Conservation (phyloP, 1,140 invertebrate species). For the Calephelis virginiensis region DNA sequence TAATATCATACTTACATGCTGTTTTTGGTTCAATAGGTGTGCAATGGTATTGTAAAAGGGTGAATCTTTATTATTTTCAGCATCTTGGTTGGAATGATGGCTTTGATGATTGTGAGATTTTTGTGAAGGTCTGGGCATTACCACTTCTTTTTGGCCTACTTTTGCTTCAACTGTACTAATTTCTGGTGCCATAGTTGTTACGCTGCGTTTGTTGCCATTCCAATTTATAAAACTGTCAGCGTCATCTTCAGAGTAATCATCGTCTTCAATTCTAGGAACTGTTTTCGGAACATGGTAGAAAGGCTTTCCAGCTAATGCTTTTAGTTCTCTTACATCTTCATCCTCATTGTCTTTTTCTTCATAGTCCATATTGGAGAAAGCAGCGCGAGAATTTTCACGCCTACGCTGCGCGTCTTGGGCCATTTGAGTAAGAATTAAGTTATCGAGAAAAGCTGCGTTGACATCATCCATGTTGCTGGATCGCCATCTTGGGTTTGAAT, state of each 20-base stretch:
- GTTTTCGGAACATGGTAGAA: conserved; percentile 73
- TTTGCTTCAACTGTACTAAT: conserved; percentile 38
- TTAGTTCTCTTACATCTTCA: conserved; percentile 81
- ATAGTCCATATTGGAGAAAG: conserved; percentile 65
- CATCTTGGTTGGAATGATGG: conserved; percentile 42
- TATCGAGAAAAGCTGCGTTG: conserved; percentile 81
- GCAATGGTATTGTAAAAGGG: conserved; percentile 72
- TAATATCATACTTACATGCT: conserved; percentile 51
- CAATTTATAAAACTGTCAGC: conserved; percentile 71
- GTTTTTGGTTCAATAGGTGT: conserved; percentile 65
- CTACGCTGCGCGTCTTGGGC: conserved; percentile 79
- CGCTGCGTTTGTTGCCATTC: conserved; percentile 73
- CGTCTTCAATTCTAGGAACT: conserved; percentile 57
- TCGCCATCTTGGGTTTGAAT: conserved; percentile 62
- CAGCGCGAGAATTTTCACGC: conserved; percentile 60
- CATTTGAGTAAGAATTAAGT: conserved; percentile 81
- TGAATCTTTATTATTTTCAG: conserved; percentile 53
- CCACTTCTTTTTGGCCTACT: conserved; percentile 81
- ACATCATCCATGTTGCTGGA: conserved; percentile 77
- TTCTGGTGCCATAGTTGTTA: conserved; percentile 49
- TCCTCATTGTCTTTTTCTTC: conserved; percentile 78
- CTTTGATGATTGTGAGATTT: conserved; percentile 36
- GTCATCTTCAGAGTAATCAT: conserved; percentile 69
- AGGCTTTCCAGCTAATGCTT: conserved; percentile 77
- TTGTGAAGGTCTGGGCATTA: conserved; percentile 79